These are phyloP conservation scores for Enteromius radiatus DNA, from an alignment of 2,797 vertebrate genomes.

Conservation along the genomic window DNA sequence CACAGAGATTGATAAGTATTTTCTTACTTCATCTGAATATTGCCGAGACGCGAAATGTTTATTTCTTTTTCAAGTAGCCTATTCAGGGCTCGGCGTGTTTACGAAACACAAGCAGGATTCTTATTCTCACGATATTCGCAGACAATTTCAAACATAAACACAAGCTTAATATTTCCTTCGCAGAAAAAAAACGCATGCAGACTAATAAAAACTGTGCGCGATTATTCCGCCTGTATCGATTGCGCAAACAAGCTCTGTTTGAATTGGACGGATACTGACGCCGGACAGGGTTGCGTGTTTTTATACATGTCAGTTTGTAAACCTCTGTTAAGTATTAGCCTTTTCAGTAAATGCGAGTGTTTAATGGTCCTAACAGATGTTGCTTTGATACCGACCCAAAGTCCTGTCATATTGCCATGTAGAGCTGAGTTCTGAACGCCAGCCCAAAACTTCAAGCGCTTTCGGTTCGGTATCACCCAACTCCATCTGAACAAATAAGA, in stretches of 20 bases:
- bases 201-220: conserved; percentile 25
- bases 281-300: conserved; percentile 6
- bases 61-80: not conserved
- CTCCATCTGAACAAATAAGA: conserved; percentile 44
- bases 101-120: conserved; percentile 5
- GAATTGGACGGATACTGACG: not conserved
- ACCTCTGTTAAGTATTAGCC: conserved; percentile 30
- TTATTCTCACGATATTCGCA: conserved; percentile 21
- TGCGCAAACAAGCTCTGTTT: conserved; percentile 10
- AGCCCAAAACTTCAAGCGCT: not conserved
- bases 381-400: conserved; percentile 15
- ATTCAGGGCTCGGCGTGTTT: conserved; percentile 5
- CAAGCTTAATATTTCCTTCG: not conserved
- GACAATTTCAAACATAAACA: conserved; percentile 50
- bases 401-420: conserved; percentile 26
- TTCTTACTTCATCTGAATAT: not conserved
- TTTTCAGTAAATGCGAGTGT: conserved; percentile 23
- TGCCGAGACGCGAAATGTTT: not conserved
- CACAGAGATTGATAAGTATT: conserved; percentile 28
- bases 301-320: conserved; percentile 18
- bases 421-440: not conserved
- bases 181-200: not conserved
- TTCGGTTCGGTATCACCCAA: conserved; percentile 20
- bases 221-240: conserved; percentile 1
- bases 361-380: conserved; percentile 43